A percentile compares a stretch with the other conserved stretches of the same genome.
Evolutionary conservation across 1,140 invertebrate species (phyloP).

Genomic region (Paracyclopina nana): DNA sequence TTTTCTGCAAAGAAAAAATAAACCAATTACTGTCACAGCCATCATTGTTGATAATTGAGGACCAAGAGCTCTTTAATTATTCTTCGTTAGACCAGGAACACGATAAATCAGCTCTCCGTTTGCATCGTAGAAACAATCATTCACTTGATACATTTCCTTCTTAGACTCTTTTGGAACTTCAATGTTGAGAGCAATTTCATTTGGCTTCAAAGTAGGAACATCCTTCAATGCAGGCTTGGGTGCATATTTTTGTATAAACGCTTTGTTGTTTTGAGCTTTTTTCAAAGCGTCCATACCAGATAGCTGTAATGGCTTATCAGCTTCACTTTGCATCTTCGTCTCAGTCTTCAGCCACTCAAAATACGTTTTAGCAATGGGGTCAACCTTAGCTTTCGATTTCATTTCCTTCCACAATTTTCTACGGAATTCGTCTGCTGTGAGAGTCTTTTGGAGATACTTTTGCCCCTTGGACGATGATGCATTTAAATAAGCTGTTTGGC

Average conservation of each 20-base stretch:
- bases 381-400: not conserved
- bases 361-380: not conserved
- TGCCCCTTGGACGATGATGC: too few relatives aligned
- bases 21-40: too few relatives aligned
- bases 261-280: too few relatives aligned
- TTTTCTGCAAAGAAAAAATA: slow-evolving; percentile 19
- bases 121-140: not conserved
- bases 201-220: too few relatives aligned
- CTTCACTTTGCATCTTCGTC: not conserved
- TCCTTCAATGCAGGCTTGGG: too few relatives aligned
- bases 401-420: too few relatives aligned
- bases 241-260: too few relatives aligned
- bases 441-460: too few relatives aligned
- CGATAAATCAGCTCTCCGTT: not conserved
- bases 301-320: not conserved
- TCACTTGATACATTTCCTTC: not conserved
- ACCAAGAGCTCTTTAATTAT: not conserved
- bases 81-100: not conserved
- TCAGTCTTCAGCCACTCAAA: not conserved
- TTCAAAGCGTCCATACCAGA: too few relatives aligned
- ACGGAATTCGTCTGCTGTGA: too few relatives aligned
- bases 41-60: too few relatives aligned
- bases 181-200: not conserved
- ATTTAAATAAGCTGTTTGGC: not conserved
- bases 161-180: not conserved